phyloP scores from a whole-genome alignment of 1,140 invertebrate species.

The Drosophila sturtevanti region DNA sequence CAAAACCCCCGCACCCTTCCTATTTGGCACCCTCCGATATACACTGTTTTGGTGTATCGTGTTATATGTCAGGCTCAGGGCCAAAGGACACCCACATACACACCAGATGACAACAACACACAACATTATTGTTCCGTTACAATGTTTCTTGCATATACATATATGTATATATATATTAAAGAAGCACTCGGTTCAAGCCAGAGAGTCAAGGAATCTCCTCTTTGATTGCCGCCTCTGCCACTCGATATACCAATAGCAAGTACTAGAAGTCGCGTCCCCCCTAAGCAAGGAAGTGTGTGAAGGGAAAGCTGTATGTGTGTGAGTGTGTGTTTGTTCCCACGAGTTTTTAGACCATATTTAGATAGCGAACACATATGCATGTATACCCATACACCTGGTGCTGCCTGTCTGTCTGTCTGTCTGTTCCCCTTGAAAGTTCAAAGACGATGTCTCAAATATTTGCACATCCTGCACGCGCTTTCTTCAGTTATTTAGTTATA shows the following conservation, averaged over 20 bases:
- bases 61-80: slow-evolving; percentile 1
- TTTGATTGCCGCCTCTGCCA: slow-evolving; percentile 6
- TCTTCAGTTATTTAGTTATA: slow-evolving; percentile 8
- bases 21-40: no score
- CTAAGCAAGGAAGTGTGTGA: background rate
- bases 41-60: background rate
- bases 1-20: slow-evolving; percentile 31
- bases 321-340: background rate
- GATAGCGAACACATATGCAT: background rate
- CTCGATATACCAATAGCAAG: slow-evolving; percentile 2
- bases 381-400: background rate
- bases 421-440: background rate
- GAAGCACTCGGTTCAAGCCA: background rate
- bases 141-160: slow-evolving; percentile 33
- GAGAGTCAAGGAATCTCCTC: background rate
- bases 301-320: background rate
- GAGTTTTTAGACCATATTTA: slow-evolving; percentile 6
- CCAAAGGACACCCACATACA: slow-evolving; percentile 3
- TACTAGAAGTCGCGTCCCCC: background rate
- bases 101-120: slow-evolving; percentile 7
- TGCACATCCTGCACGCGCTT: slow-evolving; percentile 1
- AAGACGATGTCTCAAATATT: slow-evolving; percentile 2
- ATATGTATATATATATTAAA: no score
- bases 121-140: slow-evolving; percentile 58
- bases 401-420: background rate